Evolutionary conservation across 2,797 vertebrate species (phyloP), one percentile per base, ranked within the genome.

Genomic region (Erithacus rubecula): DNA sequence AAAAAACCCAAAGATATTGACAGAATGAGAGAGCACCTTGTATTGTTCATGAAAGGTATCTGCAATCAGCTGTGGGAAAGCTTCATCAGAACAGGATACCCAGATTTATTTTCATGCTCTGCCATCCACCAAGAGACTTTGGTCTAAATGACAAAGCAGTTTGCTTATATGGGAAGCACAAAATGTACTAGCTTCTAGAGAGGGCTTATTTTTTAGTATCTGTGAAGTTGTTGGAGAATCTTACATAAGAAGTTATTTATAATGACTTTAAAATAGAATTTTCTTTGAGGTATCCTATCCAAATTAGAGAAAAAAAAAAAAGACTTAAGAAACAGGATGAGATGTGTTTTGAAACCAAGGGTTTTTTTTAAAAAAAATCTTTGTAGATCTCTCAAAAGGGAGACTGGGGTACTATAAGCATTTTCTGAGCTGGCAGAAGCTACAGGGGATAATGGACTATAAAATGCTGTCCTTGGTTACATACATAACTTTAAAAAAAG

Each of bases 191-290:
- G 79, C 51, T 90, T 90, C 78, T 87, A 67, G 62, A 89, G 62
- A 74, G 27, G 44, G 47, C 81, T 91, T 92, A 89, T 80, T 83
- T 89, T 86, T 86, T 30, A 91, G 77, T 77, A 87, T 87, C 81
- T 96, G 90, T 82, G 92, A 94, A 90, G 89, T 18, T 90, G 77
- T 19, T 87, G 77, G 80, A 93, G 59, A 68, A 88, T 76, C 70
- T 93, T 95, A 90, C 69, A 82, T 88, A 94, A 96, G 51, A 75
- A 82, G 77, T 63, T 95, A 94, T 90, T 92, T 90, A 94, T 90
- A 95, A 94, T 32, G 46, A 91, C 51, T 86, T 82, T 78, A 89
- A 93, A 84, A 83, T 64, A 93, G 83, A 59, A 47, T 79, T 94
- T 95, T 89, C 81, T 90, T 87, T 89, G 77, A 95, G 91, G 79